Evolutionary conservation across 2,797 vertebrate genomes (phyloP).

Genomic region (Pipistrellus pipistrellus): DNA sequence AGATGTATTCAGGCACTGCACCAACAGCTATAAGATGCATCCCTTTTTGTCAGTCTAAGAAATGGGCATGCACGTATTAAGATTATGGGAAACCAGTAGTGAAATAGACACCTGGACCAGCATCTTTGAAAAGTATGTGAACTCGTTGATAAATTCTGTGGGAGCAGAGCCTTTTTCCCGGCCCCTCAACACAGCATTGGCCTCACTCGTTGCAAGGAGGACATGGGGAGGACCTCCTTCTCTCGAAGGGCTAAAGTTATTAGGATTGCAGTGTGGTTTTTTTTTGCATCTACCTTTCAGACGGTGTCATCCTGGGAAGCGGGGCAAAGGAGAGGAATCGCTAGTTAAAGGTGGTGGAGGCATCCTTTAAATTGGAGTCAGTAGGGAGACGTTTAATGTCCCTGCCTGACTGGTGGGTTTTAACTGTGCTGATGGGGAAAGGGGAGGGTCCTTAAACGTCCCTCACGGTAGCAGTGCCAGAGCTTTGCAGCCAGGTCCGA

Average conservation of each 20-base stretch:
- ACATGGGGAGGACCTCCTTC: no score
- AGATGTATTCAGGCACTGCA: not conserved
- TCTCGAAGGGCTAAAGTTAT: not conserved
- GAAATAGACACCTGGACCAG: not conserved
- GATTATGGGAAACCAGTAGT: not conserved
- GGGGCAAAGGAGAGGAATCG: not conserved
- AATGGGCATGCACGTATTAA: not conserved
- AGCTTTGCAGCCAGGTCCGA: not conserved
- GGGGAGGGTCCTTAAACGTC: not conserved
- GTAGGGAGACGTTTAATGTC: not conserved
- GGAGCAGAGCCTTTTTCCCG: not conserved
- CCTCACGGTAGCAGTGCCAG: not conserved
- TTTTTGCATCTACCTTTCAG: not conserved
- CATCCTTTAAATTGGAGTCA: not conserved
- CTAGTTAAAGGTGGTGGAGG: not conserved
- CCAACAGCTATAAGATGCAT: not conserved
- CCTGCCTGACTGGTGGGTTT: not conserved
- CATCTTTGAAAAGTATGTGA: not conserved
- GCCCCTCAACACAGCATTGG: not conserved
- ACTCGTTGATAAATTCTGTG: not conserved
- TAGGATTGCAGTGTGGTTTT: not conserved
- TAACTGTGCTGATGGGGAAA: not conserved
- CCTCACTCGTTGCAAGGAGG: not conserved
- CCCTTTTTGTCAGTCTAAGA: not conserved
- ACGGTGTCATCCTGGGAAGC: not conserved